Evolutionary conservation across 2,888 invertebrate species (phyloP).

Genomic region (Himalopsyche kuldschensis): DNA sequence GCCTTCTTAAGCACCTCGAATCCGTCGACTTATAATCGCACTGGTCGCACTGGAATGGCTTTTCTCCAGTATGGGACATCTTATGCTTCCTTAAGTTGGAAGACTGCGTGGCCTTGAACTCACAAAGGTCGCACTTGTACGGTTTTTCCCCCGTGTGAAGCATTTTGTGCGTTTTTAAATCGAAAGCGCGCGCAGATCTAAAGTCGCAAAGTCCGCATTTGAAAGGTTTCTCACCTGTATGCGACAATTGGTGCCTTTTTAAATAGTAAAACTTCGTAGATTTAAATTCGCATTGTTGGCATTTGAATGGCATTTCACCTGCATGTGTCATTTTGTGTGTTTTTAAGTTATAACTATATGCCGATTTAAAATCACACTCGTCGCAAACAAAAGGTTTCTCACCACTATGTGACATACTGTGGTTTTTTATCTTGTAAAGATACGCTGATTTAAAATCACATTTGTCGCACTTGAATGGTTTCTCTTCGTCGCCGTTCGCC

Average conservation of each 20-base stretch:
- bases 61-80: constrained; percentile 56
- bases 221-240: constrained; percentile 1
- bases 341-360: constrained; percentile 56
- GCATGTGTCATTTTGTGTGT: constrained; percentile 50
- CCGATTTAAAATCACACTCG: constrained; percentile 50
- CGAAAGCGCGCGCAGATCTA: not conserved
- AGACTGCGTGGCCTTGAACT: not conserved
- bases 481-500: too few relatives aligned
- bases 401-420: constrained; percentile 56
- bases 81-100: constrained; percentile 51
- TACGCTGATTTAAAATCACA: too few relatives aligned
- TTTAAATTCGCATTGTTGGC: constrained; percentile 50
- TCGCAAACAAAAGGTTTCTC: constrained; percentile 57
- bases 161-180: not conserved
- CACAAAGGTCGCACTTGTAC: not conserved
- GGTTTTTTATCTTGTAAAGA: constrained; percentile 38
- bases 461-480: too few relatives aligned
- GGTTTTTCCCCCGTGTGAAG: not conserved
- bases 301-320: not conserved
- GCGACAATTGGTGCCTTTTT: constrained; percentile 51
- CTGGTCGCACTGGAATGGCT: constrained; percentile 51
- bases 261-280: constrained; percentile 59
- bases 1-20: constrained; percentile 57
- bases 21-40: constrained; percentile 54
- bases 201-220: not conserved